Evolutionary conservation across 2,888 invertebrate genomes (phyloP), one percentile per base, ranked within the genome.

Genomic region (Xestia sexstrigata): DNA sequence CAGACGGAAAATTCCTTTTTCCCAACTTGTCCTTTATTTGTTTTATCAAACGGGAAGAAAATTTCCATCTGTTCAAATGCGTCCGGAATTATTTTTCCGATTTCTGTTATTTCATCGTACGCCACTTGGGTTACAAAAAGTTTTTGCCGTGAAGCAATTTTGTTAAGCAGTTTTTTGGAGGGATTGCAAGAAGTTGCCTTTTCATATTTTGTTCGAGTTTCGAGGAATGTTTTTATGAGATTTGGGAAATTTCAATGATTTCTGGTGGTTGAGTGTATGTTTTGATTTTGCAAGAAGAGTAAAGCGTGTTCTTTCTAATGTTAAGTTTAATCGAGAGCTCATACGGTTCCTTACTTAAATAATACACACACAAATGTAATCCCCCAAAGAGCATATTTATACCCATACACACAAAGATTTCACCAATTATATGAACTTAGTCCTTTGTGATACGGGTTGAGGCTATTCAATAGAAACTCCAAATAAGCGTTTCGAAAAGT

Each of bases 11-110:
- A 85, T 83, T 78, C 83, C 82, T 88, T 82, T 82, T 82, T 70
- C 76, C 66, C 62, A 82, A 83, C 79, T 87, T 88, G 84, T 84
- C 79, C 78, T 82, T 78, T 87, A 88, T 87, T 87, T 88, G 87
- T 87, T 88, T 87, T 87, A 87, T 82, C 79, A 70, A 80, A 74
- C 67, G 72, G 70, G 67, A 83, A 70, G 83, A 78, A 76, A 81
- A 77, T 85, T 87, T 83, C 82, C 74, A 81, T 88, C 82, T 76
- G 80, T 83, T 77, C 76, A 82, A 88, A 85, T 79, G 74, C 45
- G 39, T 80, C 69, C 66, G 15, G 83, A 87, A 83, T 83, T 83
- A 87, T 88, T 87, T 86, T 88, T 79, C 65, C 60, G 74, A 81
- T 80, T 88, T 74, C 77, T 83, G 87, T 85, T 87, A 87, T 86